Evolutionary conservation across 2,888 invertebrate genomes (phyloP).

Genomic region (Stenurella melanura): DNA sequence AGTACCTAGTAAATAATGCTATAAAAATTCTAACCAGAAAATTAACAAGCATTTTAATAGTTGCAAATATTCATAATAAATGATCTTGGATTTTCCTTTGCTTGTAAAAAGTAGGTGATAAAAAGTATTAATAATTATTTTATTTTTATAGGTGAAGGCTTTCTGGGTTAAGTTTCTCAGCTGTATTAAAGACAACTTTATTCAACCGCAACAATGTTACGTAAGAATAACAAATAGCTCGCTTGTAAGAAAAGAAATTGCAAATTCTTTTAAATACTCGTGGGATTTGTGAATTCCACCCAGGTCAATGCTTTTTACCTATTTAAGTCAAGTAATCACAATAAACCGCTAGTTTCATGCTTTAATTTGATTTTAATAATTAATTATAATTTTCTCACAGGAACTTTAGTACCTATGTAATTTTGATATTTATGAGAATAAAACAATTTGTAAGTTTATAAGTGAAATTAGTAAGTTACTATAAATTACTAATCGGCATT

Average conservation of each 20-base stretch:
- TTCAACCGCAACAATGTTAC: conserved; percentile 29
- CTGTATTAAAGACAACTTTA: conserved; percentile 29
- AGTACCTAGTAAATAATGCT: too few relatives aligned
- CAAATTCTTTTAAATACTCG: conserved; percentile 35
- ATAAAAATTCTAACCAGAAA: too few relatives aligned
- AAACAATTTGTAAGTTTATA: background rate
- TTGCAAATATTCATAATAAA: conserved; percentile 1
- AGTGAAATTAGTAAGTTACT: too few relatives aligned
- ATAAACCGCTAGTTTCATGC: conserved; percentile 40
- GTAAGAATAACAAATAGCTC: conserved; percentile 33
- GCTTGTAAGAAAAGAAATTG: conserved; percentile 37
- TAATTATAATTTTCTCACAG: conserved; percentile 40
- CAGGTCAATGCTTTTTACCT: conserved; percentile 42
- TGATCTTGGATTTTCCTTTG: conserved; percentile 20
- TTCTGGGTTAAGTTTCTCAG: conserved; percentile 29
- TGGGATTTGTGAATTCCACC: conserved; percentile 42
- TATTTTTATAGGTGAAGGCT: conserved; percentile 38
- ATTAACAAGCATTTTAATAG: background rate
- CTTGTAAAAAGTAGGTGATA: background rate
- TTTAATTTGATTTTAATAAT: conserved; percentile 44
- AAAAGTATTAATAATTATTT: conserved; percentile 20
- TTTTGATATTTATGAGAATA: conserved; percentile 17
- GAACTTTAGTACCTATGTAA: background rate
- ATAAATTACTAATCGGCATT: too few relatives aligned
- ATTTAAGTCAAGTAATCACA: conserved; percentile 36